These are phyloP conservation scores for Helleia helle DNA, from an alignment of 2,888 invertebrate species.

Conservation along the genomic window DNA sequence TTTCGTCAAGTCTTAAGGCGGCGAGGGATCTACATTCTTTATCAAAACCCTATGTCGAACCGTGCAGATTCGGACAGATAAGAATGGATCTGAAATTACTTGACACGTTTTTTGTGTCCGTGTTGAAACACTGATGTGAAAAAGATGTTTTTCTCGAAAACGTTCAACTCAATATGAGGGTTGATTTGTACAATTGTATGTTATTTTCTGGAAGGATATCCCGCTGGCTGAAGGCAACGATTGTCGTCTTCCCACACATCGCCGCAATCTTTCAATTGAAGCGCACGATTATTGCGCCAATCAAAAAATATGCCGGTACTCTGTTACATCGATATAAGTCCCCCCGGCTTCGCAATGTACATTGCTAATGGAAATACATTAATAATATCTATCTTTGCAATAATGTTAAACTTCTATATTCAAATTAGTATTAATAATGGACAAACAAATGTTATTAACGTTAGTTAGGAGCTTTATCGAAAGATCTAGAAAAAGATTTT, in stretches of 20 bases:
- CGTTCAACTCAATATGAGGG: not conserved
- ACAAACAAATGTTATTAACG: too few species aligned
- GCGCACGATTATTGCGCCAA: slow-evolving; percentile 65
- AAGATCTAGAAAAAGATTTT: too few species aligned
- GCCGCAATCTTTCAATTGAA: slow-evolving; percentile 68
- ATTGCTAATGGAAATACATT: slow-evolving; percentile 10
- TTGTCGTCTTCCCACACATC: slow-evolving; percentile 62
- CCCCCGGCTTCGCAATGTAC: slow-evolving; percentile 3
- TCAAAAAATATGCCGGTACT: slow-evolving; percentile 60
- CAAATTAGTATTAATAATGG: not conserved
- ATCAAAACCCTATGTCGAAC: too few species aligned
- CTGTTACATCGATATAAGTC: slow-evolving; percentile 18
- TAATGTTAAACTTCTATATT: slow-evolving; percentile 2
- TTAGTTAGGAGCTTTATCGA: too few species aligned
- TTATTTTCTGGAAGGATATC: slow-evolving; percentile 72
- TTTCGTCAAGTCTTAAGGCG: too few species aligned
- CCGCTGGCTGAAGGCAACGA: slow-evolving; percentile 54
- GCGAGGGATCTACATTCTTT: too few species aligned
- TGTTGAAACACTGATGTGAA: too few species aligned
- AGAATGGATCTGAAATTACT: too few species aligned
- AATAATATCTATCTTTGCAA: slow-evolving; percentile 3
- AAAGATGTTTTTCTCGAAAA: not conserved
- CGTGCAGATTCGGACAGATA: too few species aligned
- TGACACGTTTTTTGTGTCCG: too few species aligned
- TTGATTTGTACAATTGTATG: slow-evolving; percentile 33